These are phyloP conservation scores for Malurus alboscapulatus DNA, from an alignment of 2,113 vertebrate species.

Conservation along the genomic window DNA sequence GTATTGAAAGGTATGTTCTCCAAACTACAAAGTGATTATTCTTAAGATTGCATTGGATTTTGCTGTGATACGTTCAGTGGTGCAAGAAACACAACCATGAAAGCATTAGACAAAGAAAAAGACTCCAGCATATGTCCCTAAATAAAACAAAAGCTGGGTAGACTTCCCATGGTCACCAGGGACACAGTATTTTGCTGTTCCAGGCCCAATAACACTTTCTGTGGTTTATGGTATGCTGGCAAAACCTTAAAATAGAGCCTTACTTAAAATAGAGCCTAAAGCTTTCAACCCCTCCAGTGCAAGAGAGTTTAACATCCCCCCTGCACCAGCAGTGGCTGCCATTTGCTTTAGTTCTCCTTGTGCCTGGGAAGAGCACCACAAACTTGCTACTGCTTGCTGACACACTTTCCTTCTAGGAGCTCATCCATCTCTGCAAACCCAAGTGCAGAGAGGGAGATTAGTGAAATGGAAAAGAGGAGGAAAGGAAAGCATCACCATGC, in stretches of 20 bases:
- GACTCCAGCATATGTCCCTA: accelerated
- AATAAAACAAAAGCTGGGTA: not conserved
- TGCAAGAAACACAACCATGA: not conserved
- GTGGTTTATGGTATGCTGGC: not conserved
- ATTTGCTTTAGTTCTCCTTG: not conserved
- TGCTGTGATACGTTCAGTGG: not conserved
- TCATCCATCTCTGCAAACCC: not conserved
- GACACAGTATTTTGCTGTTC: not conserved
- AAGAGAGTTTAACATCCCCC: not conserved
- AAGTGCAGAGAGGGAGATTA: not conserved
- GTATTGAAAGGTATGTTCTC: not conserved
- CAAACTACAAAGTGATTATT: not conserved
- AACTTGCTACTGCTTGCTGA: not conserved
- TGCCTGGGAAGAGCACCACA: not conserved
- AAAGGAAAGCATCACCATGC: not conserved
- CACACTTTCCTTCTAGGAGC: not conserved
- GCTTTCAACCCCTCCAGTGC: not conserved
- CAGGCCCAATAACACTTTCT: not conserved
- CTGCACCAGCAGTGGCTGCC: not conserved
- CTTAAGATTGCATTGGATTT: not conserved
- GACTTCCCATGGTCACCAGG: not conserved
- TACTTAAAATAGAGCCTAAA: not conserved
- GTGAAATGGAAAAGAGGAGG: not conserved
- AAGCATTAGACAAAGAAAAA: constrained; percentile 9
- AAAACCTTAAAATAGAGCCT: not conserved